phyloP scores from a whole-genome alignment of 2,113 vertebrate species.

The Vulpes lagopus region DNA sequence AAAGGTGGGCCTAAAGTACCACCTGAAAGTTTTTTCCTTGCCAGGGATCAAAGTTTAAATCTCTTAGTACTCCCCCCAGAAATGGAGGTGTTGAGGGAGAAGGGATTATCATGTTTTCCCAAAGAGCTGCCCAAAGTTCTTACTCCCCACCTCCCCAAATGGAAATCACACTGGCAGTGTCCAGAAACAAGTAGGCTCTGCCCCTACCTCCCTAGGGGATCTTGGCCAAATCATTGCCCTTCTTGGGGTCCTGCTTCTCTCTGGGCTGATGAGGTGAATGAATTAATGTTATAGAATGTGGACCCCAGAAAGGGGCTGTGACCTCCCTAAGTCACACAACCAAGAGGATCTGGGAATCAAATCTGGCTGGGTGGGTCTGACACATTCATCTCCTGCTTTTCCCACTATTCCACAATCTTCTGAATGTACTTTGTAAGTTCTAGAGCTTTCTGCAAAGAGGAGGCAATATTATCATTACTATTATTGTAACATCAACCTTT shows the following conservation, averaged over 20 bases:
- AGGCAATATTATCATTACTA: not conserved
- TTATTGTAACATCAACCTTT: not conserved
- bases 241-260: not conserved
- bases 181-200: not conserved
- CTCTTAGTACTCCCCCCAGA: not conserved
- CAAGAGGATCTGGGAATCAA: not conserved
- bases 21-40: not conserved
- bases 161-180: not conserved
- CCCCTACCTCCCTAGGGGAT: not conserved
- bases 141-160: not conserved
- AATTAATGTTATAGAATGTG: not conserved
- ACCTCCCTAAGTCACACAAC: not conserved
- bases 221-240: not conserved
- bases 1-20: not conserved
- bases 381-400: not conserved
- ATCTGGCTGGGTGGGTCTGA: not conserved
- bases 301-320: not conserved
- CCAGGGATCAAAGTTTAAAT: conserved; percentile 20
- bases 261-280: not conserved
- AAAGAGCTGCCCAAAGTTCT: not conserved
- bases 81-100: not conserved
- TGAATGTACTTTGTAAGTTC: not conserved
- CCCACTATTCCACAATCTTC: not conserved
- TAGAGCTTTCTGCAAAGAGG: conserved; percentile 16
- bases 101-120: not conserved